phyloP scores from a whole-genome alignment of 2,797 vertebrate genomes.

The Aulostomus chinensis region DNA sequence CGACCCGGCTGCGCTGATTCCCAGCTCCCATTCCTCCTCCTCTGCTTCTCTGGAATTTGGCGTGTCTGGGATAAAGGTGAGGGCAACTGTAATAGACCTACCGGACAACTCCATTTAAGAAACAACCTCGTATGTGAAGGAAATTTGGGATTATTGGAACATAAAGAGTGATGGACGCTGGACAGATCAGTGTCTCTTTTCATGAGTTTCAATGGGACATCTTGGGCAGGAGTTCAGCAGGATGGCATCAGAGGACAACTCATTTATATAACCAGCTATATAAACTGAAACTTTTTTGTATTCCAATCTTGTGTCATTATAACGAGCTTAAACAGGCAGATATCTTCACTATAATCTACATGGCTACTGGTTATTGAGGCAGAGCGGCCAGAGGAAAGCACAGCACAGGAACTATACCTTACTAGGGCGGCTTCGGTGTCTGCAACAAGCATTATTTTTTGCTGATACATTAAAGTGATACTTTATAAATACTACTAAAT shows the following conservation, averaged over 20 bases:
- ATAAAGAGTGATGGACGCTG: conserved; percentile 60
- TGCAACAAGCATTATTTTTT: too few species aligned
- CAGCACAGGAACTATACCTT: conserved; percentile 69
- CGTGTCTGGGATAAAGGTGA: conserved; percentile 84
- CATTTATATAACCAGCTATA: conserved; percentile 49
- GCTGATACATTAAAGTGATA: too few species aligned
- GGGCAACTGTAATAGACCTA: conserved; percentile 89
- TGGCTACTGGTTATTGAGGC: conserved; percentile 42
- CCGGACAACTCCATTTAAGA: conserved; percentile 81
- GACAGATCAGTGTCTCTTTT: conserved; percentile 56
- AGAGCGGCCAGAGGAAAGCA: conserved; percentile 45
- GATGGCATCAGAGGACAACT: not conserved
- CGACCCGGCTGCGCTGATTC: conserved; percentile 70
- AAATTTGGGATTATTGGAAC: conserved; percentile 53
- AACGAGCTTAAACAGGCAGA: conserved; percentile 42
- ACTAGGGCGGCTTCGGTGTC: conserved; percentile 74
- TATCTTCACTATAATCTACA: conserved; percentile 49
- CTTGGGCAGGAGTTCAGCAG: conserved; percentile 17
- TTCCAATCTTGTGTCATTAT: conserved; percentile 48
- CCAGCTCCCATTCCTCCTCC: conserved; percentile 80
- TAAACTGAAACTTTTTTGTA: conserved; percentile 64
- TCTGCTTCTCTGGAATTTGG: conserved; percentile 62
- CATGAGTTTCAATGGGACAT: conserved; percentile 22
- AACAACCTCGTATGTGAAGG: conserved; percentile 16
- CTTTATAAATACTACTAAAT: too few species aligned